These are phyloP conservation scores for Prionailurus bengalensis DNA, from an alignment of 2,113 vertebrate genomes.

Conservation along the genomic window DNA sequence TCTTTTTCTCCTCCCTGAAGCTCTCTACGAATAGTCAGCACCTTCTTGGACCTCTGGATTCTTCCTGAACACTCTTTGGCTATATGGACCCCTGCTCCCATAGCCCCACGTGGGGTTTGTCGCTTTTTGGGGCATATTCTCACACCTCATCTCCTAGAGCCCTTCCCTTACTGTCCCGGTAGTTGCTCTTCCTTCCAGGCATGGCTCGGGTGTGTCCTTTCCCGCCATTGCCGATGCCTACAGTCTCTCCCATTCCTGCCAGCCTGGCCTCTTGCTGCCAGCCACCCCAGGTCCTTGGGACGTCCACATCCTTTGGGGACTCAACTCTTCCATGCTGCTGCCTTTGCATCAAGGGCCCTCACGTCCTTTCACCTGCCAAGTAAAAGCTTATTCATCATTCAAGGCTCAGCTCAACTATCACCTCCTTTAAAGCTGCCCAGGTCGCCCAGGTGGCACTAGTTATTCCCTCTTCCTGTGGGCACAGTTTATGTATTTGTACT, in stretches of 20 bases:
- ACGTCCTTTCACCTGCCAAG: neutral
- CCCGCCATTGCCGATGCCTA: neutral
- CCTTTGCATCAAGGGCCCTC: neutral
- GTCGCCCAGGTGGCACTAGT: no score
- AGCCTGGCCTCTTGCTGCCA: neutral
- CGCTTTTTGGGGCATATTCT: neutral
- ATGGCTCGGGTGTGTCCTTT: neutral
- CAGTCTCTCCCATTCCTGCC: neutral
- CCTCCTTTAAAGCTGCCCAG: neutral
- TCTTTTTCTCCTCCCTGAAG: neutral
- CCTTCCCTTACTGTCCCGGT: fast-evolving
- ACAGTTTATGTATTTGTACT: neutral
- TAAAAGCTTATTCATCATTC: neutral
- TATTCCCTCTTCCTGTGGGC: neutral
- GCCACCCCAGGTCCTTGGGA: neutral
- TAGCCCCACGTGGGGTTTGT: neutral
- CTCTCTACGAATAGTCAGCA: neutral
- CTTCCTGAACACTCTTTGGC: neutral
- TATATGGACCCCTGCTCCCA: neutral
- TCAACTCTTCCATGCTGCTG: neutral
- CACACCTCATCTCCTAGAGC: neutral
- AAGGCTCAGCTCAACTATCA: neutral
- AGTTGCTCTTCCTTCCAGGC: neutral
- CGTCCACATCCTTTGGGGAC: neutral
- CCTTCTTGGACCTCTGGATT: neutral